Percentiles rank a stretch among this genome's conserved stretches.
phyloP scores from a whole-genome alignment of 2,797 vertebrate genomes.

The Sitta carolinensis region DNA sequence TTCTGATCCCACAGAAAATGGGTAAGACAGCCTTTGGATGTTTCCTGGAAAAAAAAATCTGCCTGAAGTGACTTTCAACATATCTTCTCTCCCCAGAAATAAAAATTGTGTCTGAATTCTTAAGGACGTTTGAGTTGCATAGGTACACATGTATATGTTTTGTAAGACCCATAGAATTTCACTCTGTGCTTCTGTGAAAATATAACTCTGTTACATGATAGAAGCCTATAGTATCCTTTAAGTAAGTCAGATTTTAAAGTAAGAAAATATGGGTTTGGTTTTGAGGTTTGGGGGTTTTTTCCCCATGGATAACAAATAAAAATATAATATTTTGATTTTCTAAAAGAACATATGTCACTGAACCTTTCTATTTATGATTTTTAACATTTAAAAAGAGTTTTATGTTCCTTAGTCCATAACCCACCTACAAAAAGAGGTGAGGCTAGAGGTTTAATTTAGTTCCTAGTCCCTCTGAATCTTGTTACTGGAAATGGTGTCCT shows the following conservation, averaged over 20 bases:
- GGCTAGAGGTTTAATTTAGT: neutral
- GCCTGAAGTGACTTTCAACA: neutral
- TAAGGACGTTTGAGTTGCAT: neutral
- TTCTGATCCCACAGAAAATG: neutral
- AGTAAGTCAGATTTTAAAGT: neutral
- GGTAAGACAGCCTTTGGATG: neutral
- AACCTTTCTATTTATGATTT: neutral
- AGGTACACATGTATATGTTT: neutral
- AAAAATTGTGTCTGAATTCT: neutral
- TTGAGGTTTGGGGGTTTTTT: accelerated
- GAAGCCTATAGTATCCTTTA: neutral
- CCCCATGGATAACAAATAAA: neutral
- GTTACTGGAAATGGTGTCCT: neutral
- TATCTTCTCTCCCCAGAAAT: no score
- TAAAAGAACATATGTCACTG: neutral
- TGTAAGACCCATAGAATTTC: neutral
- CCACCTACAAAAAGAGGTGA: neutral
- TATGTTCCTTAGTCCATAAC: neutral
- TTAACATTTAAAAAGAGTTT: neutral
- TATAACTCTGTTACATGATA: neutral
- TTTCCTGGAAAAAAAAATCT: neutral
- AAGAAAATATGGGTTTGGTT: accelerated
- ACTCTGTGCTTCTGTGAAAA: neutral
- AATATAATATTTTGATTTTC: neutral
- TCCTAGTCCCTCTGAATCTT: neutral